phyloP scores from a whole-genome alignment of 2,113 vertebrate genomes.

The Paramormyrops kingsleyae region DNA sequence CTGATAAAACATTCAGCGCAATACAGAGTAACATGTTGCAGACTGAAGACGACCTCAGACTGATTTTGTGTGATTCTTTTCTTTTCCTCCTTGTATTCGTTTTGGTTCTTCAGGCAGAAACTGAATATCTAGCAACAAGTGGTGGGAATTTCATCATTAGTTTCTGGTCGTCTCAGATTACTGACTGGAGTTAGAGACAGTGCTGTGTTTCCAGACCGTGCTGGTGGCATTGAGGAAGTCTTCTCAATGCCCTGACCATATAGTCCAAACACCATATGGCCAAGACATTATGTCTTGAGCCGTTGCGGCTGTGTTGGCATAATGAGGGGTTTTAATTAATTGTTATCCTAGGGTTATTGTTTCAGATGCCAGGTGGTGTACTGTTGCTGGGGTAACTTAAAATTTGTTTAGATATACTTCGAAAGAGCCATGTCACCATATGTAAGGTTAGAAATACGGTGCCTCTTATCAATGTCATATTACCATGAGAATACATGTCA shows the following conservation, averaged over 20 bases:
- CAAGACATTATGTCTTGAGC: neutral
- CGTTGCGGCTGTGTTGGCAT: neutral
- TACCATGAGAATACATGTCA: neutral
- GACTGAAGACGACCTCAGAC: conserved; percentile 48
- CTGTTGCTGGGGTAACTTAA: neutral
- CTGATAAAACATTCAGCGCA: neutral
- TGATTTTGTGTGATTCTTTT: conserved; percentile 55
- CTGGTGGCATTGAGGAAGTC: neutral
- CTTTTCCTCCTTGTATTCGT: conserved; percentile 30
- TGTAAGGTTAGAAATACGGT: neutral
- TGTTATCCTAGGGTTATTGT: neutral
- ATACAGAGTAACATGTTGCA: conserved; percentile 40
- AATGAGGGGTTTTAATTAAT: neutral
- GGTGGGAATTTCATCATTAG: neutral
- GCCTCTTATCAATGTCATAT: neutral
- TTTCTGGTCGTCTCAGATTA: neutral
- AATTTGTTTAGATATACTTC: neutral
- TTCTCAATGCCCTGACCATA: neutral
- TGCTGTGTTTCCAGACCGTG: neutral
- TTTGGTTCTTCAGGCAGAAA: conserved; percentile 48
- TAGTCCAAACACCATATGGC: neutral
- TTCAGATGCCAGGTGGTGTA: neutral
- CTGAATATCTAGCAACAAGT: neutral
- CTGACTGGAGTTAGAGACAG: neutral
- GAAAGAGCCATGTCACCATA: neutral